phyloP scores from a whole-genome alignment of 2,113 vertebrate species.

The Otis tarda region DNA sequence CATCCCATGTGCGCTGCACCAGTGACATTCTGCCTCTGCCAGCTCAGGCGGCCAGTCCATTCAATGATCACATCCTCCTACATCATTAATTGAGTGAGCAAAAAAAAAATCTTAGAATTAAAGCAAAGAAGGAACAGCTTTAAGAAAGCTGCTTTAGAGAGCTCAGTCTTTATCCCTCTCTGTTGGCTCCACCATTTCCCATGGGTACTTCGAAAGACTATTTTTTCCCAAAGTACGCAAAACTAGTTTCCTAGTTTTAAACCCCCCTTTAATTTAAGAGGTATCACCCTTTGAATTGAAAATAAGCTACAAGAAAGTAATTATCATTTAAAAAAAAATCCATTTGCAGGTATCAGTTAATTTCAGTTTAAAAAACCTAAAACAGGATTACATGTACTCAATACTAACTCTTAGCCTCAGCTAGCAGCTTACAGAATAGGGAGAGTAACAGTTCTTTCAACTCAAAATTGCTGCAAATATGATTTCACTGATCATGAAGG shows the following conservation, averaged over 20 bases:
- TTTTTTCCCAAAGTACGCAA: background rate
- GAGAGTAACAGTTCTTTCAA: background rate
- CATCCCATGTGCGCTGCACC: background rate
- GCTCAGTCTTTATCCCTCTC: background rate
- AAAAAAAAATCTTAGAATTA: background rate
- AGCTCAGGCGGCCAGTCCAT: background rate
- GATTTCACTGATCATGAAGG: background rate
- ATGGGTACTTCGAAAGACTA: rapidly evolving
- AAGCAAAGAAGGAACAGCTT: background rate
- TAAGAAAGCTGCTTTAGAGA: background rate
- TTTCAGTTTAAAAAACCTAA: background rate
- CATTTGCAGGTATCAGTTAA: background rate
- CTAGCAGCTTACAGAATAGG: background rate
- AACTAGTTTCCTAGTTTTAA: background rate
- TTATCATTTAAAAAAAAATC: background rate
- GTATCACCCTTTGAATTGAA: background rate
- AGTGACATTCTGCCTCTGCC: background rate
- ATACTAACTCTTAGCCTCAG: background rate
- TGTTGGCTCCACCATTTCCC: background rate
- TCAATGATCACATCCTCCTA: background rate
- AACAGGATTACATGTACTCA: background rate
- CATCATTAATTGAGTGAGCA: background rate
- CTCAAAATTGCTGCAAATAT: background rate
- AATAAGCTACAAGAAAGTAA: background rate
- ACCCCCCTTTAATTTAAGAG: background rate